phyloP scores from a whole-genome alignment of 2,113 vertebrate genomes.

The Aptenodytes forsteri region DNA sequence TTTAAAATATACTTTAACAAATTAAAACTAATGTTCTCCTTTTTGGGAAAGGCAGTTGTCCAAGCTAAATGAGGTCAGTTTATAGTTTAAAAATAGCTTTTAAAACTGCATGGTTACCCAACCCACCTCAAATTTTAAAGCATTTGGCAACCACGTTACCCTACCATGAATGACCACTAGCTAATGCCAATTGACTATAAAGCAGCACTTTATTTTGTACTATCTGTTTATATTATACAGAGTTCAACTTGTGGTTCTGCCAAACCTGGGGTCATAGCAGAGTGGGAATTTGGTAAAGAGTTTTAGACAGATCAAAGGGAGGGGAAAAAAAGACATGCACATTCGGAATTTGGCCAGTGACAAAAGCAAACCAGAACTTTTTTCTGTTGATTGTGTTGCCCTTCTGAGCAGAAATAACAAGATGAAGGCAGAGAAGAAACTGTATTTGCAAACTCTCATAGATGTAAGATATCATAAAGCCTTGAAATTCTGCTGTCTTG shows the following conservation, averaged over 20 bases:
- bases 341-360: background rate
- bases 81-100: background rate
- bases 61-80: background rate
- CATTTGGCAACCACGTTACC: background rate
- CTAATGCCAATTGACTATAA: background rate
- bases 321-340: background rate
- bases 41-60: background rate
- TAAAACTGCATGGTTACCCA: background rate
- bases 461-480: background rate
- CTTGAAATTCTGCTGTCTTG: constrained; percentile 20
- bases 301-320: background rate
- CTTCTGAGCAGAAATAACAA: background rate
- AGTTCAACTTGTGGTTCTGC: background rate
- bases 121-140: background rate
- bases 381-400: background rate
- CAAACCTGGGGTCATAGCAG: background rate
- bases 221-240: background rate
- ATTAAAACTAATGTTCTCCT: background rate
- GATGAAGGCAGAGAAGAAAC: background rate
- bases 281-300: background rate
- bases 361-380: background rate
- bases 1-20: background rate
- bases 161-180: background rate
- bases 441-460: background rate
- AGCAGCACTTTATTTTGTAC: background rate